Evolutionary conservation across 2,888 invertebrate genomes (phyloP).

Genomic region (Ormyrus labotus): DNA sequence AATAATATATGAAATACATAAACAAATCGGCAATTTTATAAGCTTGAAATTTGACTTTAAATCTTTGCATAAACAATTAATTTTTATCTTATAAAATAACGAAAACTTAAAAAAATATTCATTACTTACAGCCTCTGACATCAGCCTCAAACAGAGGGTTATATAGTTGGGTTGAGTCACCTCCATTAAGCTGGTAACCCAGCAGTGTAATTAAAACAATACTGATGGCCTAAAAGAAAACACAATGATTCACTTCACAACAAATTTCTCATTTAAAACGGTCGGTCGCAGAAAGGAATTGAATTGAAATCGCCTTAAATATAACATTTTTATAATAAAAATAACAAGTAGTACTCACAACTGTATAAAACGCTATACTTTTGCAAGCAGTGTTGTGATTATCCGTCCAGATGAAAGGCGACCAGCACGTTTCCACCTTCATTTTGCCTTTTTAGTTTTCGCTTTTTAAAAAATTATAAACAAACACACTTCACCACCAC

Average conservation of each 20-base stretch:
- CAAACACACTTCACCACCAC: too few relatives aligned
- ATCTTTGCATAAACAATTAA: too few relatives aligned
- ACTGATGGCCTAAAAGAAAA: conserved; percentile 80
- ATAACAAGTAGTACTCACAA: conserved; percentile 72
- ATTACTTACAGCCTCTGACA: conserved; percentile 83
- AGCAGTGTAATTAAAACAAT: conserved; percentile 86
- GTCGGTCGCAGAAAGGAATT: not conserved
- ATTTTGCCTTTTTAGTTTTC: conserved; percentile 75
- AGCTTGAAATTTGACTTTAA: too few relatives aligned
- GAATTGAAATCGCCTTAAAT: not conserved
- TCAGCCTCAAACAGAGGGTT: conserved; percentile 93
- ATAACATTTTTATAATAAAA: too few relatives aligned
- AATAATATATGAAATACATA: too few relatives aligned
- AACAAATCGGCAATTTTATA: too few relatives aligned
- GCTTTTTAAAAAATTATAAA: too few relatives aligned
- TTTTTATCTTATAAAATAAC: too few relatives aligned
- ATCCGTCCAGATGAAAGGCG: conserved; percentile 91
- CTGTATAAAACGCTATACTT: conserved; percentile 88
- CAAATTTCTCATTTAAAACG: not conserved
- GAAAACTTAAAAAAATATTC: not conserved
- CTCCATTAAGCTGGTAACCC: conserved; percentile 88
- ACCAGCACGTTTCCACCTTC: conserved; percentile 89
- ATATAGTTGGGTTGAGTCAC: conserved; percentile 92
- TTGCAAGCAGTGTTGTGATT: conserved; percentile 86
- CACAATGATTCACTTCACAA: not conserved